Conservation (phyloP, 2,888 invertebrate species). For the Nomada fucata region DNA sequence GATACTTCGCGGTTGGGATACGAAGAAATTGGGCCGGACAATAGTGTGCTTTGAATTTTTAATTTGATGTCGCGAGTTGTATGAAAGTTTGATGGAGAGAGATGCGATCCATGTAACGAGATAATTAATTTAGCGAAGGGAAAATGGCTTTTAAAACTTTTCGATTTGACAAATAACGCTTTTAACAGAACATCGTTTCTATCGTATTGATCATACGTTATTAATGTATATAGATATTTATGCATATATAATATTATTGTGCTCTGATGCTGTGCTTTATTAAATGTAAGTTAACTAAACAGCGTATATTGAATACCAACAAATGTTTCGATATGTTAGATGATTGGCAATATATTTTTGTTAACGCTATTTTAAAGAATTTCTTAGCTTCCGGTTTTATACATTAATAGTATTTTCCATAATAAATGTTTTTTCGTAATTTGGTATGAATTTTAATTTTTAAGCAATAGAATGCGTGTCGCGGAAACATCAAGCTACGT, state of each 20-base stretch:
- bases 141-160: conserved; percentile 32
- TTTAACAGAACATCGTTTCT: conserved; percentile 13
- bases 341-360: not conserved
- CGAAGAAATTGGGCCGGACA: not conserved
- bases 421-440: not conserved
- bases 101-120: conserved; percentile 18
- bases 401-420: not conserved
- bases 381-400: not conserved
- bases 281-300: not conserved
- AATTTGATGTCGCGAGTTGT: conserved; percentile 2
- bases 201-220: not conserved
- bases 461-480: no score
- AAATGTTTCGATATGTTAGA: not conserved
- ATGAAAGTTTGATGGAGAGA: conserved; percentile 17
- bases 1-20: not conserved
- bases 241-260: not conserved
- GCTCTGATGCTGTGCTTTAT: not conserved
- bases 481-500: no score
- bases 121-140: conserved; percentile 34
- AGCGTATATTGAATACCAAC: not conserved
- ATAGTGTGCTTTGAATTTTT: conserved; percentile 29
- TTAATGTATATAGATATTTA: not conserved
- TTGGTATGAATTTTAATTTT: not conserved
- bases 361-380: not conserved
- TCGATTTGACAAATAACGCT: conserved; percentile 33